Evolutionary conservation across 2,797 vertebrate genomes (phyloP).

Genomic region (Catostomus latipinnis): DNA sequence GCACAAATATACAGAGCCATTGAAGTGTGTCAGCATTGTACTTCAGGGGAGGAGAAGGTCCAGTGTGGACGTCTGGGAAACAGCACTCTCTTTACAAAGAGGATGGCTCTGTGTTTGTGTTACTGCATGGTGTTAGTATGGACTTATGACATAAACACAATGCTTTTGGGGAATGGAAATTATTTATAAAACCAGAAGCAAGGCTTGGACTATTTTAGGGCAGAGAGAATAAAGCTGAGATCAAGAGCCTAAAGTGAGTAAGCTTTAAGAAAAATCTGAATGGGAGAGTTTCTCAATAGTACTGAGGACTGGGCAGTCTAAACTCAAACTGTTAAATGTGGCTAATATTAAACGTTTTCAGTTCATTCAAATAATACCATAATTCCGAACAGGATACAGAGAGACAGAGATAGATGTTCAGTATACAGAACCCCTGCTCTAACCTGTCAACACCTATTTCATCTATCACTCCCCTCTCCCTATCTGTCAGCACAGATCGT

Average conservation of each 20-base stretch:
- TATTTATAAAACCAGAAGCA: background rate
- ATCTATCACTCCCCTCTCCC: conserved; percentile 43
- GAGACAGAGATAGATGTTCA: conserved; percentile 30
- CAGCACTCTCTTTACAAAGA: background rate
- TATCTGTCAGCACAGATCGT: conserved; percentile 51
- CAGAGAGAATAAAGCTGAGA: background rate
- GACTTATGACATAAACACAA: conserved; percentile 9
- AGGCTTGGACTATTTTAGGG: background rate
- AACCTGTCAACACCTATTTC: conserved; percentile 53
- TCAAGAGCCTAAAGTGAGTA: background rate
- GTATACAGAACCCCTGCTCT: conserved; percentile 34
- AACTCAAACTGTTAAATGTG: background rate
- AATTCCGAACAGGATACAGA: background rate
- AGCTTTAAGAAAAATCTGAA: background rate
- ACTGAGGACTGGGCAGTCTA: background rate
- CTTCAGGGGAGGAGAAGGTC: conserved; percentile 23
- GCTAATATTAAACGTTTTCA: conserved; percentile 3
- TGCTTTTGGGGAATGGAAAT: background rate
- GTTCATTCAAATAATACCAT: background rate
- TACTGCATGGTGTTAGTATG: background rate
- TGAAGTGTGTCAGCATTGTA: conserved; percentile 24
- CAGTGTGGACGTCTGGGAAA: background rate
- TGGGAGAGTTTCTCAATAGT: background rate
- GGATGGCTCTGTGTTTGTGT: background rate
- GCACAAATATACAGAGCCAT: background rate